Evolutionary conservation across 2,797 vertebrate genomes (phyloP).

Genomic region (Anabacerthia variegaticeps): DNA sequence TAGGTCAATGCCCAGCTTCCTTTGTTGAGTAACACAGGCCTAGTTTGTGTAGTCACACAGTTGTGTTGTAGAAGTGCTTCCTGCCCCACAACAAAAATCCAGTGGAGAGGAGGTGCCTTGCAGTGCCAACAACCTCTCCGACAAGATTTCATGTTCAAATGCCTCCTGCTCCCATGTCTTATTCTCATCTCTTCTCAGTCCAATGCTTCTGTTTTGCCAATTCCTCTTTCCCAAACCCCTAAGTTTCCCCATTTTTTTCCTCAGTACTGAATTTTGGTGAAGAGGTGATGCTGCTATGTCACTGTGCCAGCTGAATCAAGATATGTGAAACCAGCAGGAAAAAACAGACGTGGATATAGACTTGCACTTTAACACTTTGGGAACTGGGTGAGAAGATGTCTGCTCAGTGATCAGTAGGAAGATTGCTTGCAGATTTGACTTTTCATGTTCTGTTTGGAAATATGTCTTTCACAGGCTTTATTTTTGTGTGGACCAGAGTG

Average conservation of each 20-base stretch:
- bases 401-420: not conserved
- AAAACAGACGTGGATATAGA: not conserved
- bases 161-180: not conserved
- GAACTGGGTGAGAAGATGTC: not conserved
- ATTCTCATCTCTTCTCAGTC: not conserved
- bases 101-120: not conserved
- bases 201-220: not conserved
- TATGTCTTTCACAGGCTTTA: not conserved
- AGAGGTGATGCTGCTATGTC: not conserved
- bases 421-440: not conserved
- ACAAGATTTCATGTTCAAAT: not conserved
- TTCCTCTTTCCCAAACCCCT: rapidly evolving
- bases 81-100: not conserved
- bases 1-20: not conserved
- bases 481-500: not conserved
- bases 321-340: not conserved
- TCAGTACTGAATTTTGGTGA: not conserved
- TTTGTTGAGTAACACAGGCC: not conserved
- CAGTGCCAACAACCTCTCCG: not conserved
- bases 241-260: not conserved
- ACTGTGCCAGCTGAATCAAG: not conserved
- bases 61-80: not conserved
- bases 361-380: not conserved
- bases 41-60: rapidly evolving
- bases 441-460: not conserved